phyloP scores from a whole-genome alignment of 2,797 vertebrate species.

The Oryzias sinensis region DNA sequence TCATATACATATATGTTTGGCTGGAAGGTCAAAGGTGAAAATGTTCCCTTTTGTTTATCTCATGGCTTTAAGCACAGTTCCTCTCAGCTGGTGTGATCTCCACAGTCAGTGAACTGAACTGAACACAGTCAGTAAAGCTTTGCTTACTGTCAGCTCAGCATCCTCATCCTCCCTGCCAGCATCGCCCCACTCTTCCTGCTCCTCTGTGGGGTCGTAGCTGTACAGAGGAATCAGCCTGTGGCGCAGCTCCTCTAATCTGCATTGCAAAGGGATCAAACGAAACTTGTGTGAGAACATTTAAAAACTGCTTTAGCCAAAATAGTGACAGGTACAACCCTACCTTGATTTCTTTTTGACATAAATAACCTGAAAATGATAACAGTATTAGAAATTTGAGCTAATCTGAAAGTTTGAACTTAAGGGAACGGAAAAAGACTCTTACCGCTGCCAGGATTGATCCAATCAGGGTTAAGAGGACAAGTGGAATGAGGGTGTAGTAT shows the following conservation, averaged over 20 bases:
- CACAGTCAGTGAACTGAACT: too few species aligned
- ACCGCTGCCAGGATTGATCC: conserved; percentile 52
- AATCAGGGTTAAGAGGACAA: conserved; percentile 26
- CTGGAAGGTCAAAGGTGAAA: too few species aligned
- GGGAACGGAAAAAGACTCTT: conserved; percentile 14
- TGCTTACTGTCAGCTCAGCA: conserved; percentile 38
- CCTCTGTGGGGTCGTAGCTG: conserved; percentile 57
- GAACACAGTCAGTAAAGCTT: background rate
- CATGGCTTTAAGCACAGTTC: too few species aligned
- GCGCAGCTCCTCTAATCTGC: conserved; percentile 53
- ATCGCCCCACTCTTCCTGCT: conserved; percentile 31
- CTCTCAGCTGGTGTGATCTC: too few species aligned
- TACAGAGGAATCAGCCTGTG: conserved; percentile 66
- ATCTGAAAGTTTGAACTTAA: background rate
- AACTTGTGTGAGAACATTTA: background rate
- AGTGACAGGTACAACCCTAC: conserved; percentile 23
- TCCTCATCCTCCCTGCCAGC: conserved; percentile 20
- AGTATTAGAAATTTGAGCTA: background rate
- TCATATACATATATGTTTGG: too few species aligned
- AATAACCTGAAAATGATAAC: conserved; percentile 38
- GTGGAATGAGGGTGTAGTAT: conserved; percentile 35
- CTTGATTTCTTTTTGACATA: conserved; percentile 46
- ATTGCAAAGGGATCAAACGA: background rate
- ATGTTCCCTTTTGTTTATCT: too few species aligned
- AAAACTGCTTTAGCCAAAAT: background rate